These are phyloP conservation scores for Drosophila truncata DNA, from an alignment of 1,140 invertebrate genomes.

Conservation along the genomic window DNA sequence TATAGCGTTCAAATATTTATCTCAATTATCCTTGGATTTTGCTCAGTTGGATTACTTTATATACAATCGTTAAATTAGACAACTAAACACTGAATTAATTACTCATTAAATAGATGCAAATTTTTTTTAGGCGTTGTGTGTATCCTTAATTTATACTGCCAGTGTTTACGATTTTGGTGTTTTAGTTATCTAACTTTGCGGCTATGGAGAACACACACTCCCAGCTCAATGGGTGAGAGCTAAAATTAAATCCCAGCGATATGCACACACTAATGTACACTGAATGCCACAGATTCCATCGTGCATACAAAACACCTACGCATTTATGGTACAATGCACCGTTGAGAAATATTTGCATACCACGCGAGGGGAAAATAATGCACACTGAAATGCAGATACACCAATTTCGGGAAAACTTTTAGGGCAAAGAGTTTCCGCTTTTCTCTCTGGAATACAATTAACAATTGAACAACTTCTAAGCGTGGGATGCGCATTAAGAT, in stretches of 20 bases:
- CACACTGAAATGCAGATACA: slow-evolving; percentile 8
- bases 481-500: neutral
- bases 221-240: neutral
- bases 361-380: slow-evolving; percentile 50
- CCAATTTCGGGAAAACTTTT: neutral
- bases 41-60: neutral
- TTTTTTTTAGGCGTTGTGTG: neutral
- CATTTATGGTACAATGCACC: slow-evolving; percentile 22
- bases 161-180: neutral
- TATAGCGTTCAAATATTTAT: no score
- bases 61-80: no score
- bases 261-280: slow-evolving; percentile 12
- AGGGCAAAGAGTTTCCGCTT: neutral
- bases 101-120: neutral
- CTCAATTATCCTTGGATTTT: neutral
- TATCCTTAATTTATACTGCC: neutral
- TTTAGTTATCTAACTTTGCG: neutral
- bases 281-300: slow-evolving; percentile 3
- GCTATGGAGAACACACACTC: neutral
- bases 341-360: slow-evolving; percentile 65
- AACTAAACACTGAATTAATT: no score
- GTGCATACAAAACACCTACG: slow-evolving; percentile 55
- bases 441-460: slow-evolving; percentile 1
- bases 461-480: slow-evolving; percentile 1
- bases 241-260: slow-evolving; percentile 33